These are phyloP conservation scores for Drosophila pegasa DNA, from an alignment of 2,888 invertebrate species.

Conservation along the genomic window DNA sequence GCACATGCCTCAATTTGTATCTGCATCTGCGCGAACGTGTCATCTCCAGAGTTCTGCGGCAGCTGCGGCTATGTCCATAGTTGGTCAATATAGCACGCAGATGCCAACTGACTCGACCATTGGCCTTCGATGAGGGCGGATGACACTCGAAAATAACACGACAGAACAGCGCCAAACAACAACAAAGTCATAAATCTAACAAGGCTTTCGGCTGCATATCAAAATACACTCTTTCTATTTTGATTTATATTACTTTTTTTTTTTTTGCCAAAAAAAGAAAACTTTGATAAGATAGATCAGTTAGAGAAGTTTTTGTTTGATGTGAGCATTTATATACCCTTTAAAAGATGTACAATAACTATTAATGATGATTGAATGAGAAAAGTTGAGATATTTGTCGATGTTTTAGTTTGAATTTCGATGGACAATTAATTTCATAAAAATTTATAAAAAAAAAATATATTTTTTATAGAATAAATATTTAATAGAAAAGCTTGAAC, in stretches of 20 bases:
- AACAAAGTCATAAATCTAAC: conserved; percentile 51
- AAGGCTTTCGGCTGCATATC: conserved; percentile 14
- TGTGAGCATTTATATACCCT: conserved; percentile 33
- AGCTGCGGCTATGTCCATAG: conserved; percentile 33
- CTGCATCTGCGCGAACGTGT: conserved; percentile 50
- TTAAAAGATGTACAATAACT: background rate
- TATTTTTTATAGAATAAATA: too few species aligned
- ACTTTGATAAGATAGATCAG: conserved; percentile 50
- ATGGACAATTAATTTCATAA: too few species aligned
- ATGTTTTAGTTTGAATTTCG: background rate
- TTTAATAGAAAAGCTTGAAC: too few species aligned
- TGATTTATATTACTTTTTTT: conserved; percentile 8
- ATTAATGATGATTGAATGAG: conserved; percentile 12
- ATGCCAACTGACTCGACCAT: conserved; percentile 43
- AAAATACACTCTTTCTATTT: conserved; percentile 17
- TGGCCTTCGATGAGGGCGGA: conserved; percentile 47
- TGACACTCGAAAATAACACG: conserved; percentile 1
- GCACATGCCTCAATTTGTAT: conserved; percentile 18
- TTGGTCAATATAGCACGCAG: conserved; percentile 58
- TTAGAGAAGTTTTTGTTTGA: background rate
- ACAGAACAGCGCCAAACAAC: conserved; percentile 14
- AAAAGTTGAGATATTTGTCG: background rate
- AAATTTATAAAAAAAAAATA: too few species aligned
- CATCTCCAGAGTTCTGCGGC: conserved; percentile 33
- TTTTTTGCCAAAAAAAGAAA: conserved; percentile 31